Evolutionary conservation across 2,888 invertebrate species (phyloP), one percentile per base, ranked within the genome.

Genomic region (Drosophila testacea): DNA sequence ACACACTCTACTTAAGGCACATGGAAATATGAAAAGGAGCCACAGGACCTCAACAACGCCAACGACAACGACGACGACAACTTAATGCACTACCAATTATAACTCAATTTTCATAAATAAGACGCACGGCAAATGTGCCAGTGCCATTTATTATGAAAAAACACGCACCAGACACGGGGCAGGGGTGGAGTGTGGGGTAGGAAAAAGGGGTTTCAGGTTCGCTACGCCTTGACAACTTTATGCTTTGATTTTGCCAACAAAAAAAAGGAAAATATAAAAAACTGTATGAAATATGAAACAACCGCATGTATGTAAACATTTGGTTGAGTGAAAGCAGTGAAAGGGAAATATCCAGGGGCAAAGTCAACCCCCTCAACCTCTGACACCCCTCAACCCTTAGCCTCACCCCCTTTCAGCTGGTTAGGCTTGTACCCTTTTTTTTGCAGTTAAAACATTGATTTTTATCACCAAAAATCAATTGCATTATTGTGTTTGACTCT

Each of bases 91-190:
- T 88, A 79, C 89, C 91, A 91, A 91, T 91, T 91, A 91, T 90
- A 90, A 90, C 90, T 89, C 91, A 91, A 91, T 91, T 91, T 91
- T 91, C 90, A 91, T 91, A 91, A 91, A 91, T 88, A 89, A 82
- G 84, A 83, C 65, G 73, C 59, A 64, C 47, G 54, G 56, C 38
- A 39, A 69, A 55, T 50, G 10, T 30, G 48, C 44, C 69, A 6
- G 11, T 27, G 54, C 71, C 74, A 71, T 66, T 71, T 71, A 76
- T 61, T 67, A 46, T 61, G 64, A 47, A 73, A 62, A 65, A 82
- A 69, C 79, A 84, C 72, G 69, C 79, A 69, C 63, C 56, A 46
- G 46, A 22, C 36, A n/a, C 32, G 28, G 6, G 41, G 13, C 42
- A 47, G 44, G 50, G 56, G 34, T 13, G 50, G 50, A 6, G 46